Percentiles rank a stretch among this genome's conserved stretches.
Conservation (phyloP, 2,888 invertebrate species). For the Athalia cordata region DNA sequence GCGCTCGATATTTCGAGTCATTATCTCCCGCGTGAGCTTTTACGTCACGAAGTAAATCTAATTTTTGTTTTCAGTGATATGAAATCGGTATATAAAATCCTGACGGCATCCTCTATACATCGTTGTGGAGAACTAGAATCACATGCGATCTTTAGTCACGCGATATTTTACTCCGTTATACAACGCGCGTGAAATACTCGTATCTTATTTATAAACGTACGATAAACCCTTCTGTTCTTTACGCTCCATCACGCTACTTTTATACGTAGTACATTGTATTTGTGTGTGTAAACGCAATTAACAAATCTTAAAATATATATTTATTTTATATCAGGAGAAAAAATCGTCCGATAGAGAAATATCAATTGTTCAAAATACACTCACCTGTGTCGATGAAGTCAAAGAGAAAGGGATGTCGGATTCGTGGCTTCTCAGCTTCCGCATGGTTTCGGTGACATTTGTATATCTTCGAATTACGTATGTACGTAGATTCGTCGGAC, state of each 20-base stretch:
- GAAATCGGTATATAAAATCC: conserved; percentile 6
- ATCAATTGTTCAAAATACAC: too few species aligned
- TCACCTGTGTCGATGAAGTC: too few species aligned
- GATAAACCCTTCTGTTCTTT: conserved; percentile 44
- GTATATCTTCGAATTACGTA: too few species aligned
- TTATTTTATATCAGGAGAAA: too few species aligned
- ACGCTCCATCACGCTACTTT: conserved; percentile 36
- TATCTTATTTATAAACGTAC: conserved; percentile 46
- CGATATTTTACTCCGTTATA: conserved; percentile 39
- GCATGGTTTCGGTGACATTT: too few species aligned
- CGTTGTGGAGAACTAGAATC: conserved; percentile 7
- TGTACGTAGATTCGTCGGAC: too few species aligned
- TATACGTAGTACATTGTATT: neutral
- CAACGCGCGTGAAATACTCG: conserved; percentile 43
- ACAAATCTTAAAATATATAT: too few species aligned
- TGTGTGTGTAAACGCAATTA: too few species aligned
- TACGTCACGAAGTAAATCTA: neutral
- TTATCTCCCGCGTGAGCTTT: neutral
- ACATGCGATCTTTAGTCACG: conserved; percentile 45
- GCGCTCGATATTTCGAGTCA: too few species aligned
- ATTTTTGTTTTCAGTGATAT: neutral
- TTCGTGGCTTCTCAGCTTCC: too few species aligned
- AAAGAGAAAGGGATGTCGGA: too few species aligned
- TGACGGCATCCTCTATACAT: conserved; percentile 33
- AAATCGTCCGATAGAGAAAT: too few species aligned